A percentile compares a stretch with the other conserved stretches of the same genome.
These are phyloP conservation scores for Drosophila dunni DNA, from an alignment of 1,140 invertebrate genomes.

Conservation along the genomic window DNA sequence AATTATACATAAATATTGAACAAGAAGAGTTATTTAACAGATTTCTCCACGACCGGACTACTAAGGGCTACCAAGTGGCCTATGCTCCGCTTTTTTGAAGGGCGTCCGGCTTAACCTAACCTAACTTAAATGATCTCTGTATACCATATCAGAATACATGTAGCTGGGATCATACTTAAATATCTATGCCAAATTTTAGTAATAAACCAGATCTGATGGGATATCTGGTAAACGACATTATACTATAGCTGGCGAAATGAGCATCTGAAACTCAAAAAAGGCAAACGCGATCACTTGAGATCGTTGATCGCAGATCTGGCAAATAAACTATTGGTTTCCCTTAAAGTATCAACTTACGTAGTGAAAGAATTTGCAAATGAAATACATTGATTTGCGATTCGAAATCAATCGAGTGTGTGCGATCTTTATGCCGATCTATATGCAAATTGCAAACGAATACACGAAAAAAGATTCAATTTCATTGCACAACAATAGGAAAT, in stretches of 20 bases:
- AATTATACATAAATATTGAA: too few species aligned
- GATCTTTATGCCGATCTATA: constrained; percentile 56
- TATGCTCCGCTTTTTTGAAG: too few species aligned
- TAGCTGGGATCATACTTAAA: too few species aligned
- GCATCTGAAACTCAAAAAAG: constrained; percentile 45
- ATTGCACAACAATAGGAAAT: constrained; percentile 70
- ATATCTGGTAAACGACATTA: not conserved
- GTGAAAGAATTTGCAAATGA: constrained; percentile 49
- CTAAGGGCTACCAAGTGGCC: too few species aligned
- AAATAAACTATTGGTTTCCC: constrained; percentile 29
- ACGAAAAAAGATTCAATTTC: constrained; percentile 64
- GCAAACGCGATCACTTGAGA: constrained; percentile 54
- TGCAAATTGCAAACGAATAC: constrained; percentile 53
- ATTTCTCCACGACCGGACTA: too few species aligned
- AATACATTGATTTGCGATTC: constrained; percentile 69
- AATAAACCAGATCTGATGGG: not conserved
- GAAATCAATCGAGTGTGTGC: constrained; percentile 74
- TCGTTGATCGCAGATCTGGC: constrained; percentile 9
- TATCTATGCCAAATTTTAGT: too few species aligned
- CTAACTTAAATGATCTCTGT: too few species aligned
- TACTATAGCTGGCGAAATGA: constrained; percentile 38
- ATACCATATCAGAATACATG: too few species aligned
- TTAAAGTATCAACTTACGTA: constrained; percentile 67
- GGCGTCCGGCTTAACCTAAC: too few species aligned
- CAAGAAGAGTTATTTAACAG: too few species aligned